Conservation (phyloP, 2,113 vertebrate species). For the Egretta garzetta region DNA sequence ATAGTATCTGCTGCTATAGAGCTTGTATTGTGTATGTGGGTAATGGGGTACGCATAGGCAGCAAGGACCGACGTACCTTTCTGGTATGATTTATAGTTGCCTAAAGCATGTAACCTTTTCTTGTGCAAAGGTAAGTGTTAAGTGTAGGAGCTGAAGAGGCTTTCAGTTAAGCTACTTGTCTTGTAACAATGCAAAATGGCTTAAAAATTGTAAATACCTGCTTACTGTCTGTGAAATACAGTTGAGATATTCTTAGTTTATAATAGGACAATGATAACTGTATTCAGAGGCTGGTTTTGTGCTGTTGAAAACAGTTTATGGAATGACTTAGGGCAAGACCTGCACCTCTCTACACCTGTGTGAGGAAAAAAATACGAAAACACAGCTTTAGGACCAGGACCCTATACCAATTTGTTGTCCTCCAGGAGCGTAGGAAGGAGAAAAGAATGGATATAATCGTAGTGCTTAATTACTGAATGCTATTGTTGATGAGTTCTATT, state of each 20-base stretch:
- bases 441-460: not conserved
- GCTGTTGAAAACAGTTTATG: not conserved
- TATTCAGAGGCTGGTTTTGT: not conserved
- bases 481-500: not conserved
- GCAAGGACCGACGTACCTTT: not conserved
- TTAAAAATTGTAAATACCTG: not conserved
- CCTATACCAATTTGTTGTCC: not conserved
- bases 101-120: rapidly evolving
- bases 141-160: not conserved
- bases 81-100: not conserved
- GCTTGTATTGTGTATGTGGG: not conserved
- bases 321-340: not conserved
- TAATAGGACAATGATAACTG: not conserved
- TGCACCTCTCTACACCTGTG: not conserved
- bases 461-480: not conserved
- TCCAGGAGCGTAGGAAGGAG: not conserved
- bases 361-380: not conserved
- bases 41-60: not conserved
- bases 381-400: not conserved
- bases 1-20: not conserved
- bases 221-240: not conserved
- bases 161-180: not conserved
- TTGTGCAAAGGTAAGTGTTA: not conserved
- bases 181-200: not conserved
- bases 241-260: not conserved